Evolutionary conservation across 2,113 vertebrate genomes (phyloP), one percentile per base, ranked within the genome.

Genomic region (Sphyrna mokarran): DNA sequence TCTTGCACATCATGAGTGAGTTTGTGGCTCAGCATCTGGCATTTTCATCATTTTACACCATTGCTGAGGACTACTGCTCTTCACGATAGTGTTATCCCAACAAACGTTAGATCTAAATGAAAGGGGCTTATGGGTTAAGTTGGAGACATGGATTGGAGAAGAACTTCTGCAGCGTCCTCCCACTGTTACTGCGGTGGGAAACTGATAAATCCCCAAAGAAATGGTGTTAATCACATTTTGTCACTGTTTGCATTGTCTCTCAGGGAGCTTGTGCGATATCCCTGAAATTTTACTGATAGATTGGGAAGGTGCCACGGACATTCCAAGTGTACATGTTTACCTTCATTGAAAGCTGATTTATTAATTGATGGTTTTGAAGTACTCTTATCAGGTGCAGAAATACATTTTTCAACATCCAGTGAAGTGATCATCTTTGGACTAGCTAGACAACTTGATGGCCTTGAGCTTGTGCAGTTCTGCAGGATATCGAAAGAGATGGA

Each of bases 391-490:
- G 97, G 97, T 86, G 97, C 97, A 85, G 98, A 97, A 3, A 97
- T 96, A 5, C 48, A 97, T 0, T 97, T 97, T 91, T 97, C 97
- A 16, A 96, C 97, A 40, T 97, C 97, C 98, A 98, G 98, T 85
- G 98, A 98, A 9, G 95, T 96, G 0, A 97, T 96, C 22, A 97
- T 97, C 78, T 97, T 97, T 48, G 98, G 98, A 48, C 97, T 98
- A 1, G 97, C 97, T 4, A 98, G 95, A 85, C 97, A 98, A 96
- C 97, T 97, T 96, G 97, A 97, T 61, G 98, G 98, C 95, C 98
- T 98, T 40, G 98, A 98, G 96, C 61, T 66, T 37, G 89, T 68
- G 37, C 98, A 98, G 96, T 98, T 98, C 98, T 99, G 97, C 33
- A 66, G 58, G 18, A 18, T 33, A 63, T 93, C 18, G 40, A 66